Conservation (phyloP, 2,113 vertebrate genomes). For the Morone chrysops region DNA sequence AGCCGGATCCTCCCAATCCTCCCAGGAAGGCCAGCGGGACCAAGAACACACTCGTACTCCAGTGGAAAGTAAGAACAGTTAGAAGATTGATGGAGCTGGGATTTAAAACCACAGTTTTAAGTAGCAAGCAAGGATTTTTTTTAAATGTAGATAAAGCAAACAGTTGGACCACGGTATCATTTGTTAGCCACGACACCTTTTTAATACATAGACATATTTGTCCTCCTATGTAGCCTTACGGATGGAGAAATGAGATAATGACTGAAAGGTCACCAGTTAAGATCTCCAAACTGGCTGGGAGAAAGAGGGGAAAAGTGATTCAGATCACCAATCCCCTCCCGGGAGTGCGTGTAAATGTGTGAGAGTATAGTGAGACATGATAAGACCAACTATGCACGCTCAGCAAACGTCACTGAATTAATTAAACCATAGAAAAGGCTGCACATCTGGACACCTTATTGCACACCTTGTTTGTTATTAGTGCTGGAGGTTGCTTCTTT, state of each 20-base stretch:
- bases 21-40: constrained; percentile 94
- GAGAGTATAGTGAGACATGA: background rate
- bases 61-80: constrained; percentile 88
- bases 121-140: background rate
- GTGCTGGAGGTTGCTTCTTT: background rate
- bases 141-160: background rate
- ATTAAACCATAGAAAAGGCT: constrained; percentile 1
- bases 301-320: background rate
- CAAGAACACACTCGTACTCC: constrained; percentile 93
- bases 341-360: constrained; percentile 7
- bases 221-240: background rate
- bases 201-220: background rate
- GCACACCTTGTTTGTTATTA: constrained; percentile 22
- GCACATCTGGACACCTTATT: constrained; percentile 1
- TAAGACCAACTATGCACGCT: constrained; percentile 3
- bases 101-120: background rate
- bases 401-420: constrained; percentile 17
- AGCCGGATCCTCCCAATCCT: constrained; percentile 91
- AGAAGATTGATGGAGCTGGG: constrained; percentile 1
- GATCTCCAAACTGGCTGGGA: background rate
- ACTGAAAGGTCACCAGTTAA: background rate
- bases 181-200: background rate
- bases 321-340: constrained; percentile 21
- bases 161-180: background rate
- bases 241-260: background rate